Evolutionary conservation across 2,797 vertebrate species (phyloP).

Genomic region (Lates japonicus): DNA sequence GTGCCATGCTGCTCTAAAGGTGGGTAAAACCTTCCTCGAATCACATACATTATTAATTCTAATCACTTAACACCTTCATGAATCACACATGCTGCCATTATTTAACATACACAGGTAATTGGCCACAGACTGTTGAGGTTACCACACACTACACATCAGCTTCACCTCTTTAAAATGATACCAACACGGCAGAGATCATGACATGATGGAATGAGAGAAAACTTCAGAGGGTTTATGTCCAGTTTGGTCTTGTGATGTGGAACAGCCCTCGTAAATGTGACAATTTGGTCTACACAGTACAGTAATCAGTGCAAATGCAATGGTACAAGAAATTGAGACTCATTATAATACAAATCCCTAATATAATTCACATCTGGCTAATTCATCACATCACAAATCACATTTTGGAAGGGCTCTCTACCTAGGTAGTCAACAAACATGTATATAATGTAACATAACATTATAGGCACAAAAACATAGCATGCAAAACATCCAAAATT

Average conservation of each 20-base stretch:
- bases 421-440: slow-evolving; percentile 38
- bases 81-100: slow-evolving; percentile 26
- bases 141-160: neutral
- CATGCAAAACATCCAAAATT: slow-evolving; percentile 63
- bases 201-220: slow-evolving; percentile 13
- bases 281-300: slow-evolving; percentile 32
- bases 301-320: slow-evolving; percentile 51
- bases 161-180: neutral
- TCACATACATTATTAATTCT: slow-evolving; percentile 18
- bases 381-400: slow-evolving; percentile 43
- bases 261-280: neutral
- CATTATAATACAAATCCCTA: slow-evolving; percentile 21
- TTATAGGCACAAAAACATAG: slow-evolving; percentile 49
- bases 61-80: slow-evolving; percentile 29
- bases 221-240: slow-evolving; percentile 12
- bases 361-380: slow-evolving; percentile 20
- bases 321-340: slow-evolving; percentile 33
- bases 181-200: neutral
- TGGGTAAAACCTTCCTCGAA: slow-evolving; percentile 25
- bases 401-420: slow-evolving; percentile 41
- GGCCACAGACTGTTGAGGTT: slow-evolving; percentile 13
- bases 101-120: slow-evolving; percentile 33
- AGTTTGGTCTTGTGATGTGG: neutral
- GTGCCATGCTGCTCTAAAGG: neutral
- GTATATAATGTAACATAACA: slow-evolving; percentile 37